These are phyloP conservation scores for Heliconius hortense DNA, from an alignment of 2,888 invertebrate species.

Conservation along the genomic window DNA sequence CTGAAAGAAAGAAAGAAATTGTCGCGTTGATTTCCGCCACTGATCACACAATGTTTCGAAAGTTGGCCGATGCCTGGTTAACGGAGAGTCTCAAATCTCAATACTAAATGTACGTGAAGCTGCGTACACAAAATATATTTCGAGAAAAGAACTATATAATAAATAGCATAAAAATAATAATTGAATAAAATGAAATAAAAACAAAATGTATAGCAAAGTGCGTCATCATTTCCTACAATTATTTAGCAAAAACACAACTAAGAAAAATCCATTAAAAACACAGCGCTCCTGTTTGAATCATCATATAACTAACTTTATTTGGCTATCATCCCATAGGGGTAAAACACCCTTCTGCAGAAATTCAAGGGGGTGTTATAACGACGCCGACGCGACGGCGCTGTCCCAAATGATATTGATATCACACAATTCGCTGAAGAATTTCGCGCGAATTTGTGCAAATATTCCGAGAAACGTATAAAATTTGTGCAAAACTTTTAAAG, in stretches of 20 bases:
- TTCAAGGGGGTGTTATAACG: background rate
- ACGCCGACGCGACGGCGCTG: constrained; percentile 14
- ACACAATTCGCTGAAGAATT: background rate
- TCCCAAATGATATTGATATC: constrained; percentile 17
- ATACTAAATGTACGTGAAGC: no score
- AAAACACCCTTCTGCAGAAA: constrained; percentile 14
- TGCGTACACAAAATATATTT: no score
- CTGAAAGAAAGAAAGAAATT: no score
- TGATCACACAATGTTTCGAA: no score
- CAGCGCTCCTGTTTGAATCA: background rate
- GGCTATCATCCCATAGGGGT: constrained; percentile 35
- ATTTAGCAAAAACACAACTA: background rate
- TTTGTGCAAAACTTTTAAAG: background rate
- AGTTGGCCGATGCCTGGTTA: no score
- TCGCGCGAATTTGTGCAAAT: background rate
- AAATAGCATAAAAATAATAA: no score
- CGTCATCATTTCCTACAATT: no score
- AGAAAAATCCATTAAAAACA: background rate
- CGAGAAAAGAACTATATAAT: no score
- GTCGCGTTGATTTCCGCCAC: no score
- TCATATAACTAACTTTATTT: constrained; percentile 23
- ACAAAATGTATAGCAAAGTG: no score
- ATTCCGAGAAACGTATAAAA: background rate
- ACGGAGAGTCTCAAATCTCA: no score
- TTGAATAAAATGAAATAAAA: no score